Conservation (phyloP, 2,797 vertebrate species). For the Gila robusta region DNA sequence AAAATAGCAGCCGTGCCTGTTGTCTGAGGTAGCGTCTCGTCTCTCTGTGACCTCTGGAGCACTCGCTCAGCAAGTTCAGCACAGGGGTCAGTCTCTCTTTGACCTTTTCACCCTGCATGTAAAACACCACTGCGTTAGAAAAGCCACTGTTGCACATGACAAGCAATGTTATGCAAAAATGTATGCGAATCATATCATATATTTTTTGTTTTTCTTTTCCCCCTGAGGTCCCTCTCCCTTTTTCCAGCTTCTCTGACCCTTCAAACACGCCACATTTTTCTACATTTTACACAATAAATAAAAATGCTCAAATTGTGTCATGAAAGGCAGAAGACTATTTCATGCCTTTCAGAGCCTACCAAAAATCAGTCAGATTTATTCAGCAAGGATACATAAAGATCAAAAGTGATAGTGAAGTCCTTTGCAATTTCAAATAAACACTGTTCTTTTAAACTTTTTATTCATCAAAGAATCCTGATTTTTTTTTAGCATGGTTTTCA, state of each 20-base stretch:
- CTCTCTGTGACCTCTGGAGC: slow-evolving; percentile 79
- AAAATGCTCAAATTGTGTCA: neutral
- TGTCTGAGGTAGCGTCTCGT: slow-evolving; percentile 80
- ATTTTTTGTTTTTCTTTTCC: neutral
- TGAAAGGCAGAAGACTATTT: too few species aligned
- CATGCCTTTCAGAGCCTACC: too few species aligned
- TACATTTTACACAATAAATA: neutral
- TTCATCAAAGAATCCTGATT: too few species aligned
- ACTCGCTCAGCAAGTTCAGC: slow-evolving; percentile 81
- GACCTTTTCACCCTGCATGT: slow-evolving; percentile 72
- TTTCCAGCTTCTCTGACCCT: neutral
- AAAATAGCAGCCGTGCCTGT: slow-evolving; percentile 65
- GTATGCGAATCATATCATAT: neutral
- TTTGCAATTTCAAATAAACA: too few species aligned
- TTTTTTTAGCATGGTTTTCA: too few species aligned
- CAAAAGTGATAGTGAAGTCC: neutral
- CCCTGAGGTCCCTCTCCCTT: neutral
- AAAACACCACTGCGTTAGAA: neutral
- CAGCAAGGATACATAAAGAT: too few species aligned
- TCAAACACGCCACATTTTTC: neutral
- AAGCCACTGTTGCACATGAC: neutral
- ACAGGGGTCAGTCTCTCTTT: slow-evolving; percentile 81
- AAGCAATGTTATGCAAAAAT: neutral
- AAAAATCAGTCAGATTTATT: neutral
- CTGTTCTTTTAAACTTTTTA: neutral